Base-by-base conservation (phyloP, 2,113 vertebrate genomes). In the Tupaia chinensis region DNA sequence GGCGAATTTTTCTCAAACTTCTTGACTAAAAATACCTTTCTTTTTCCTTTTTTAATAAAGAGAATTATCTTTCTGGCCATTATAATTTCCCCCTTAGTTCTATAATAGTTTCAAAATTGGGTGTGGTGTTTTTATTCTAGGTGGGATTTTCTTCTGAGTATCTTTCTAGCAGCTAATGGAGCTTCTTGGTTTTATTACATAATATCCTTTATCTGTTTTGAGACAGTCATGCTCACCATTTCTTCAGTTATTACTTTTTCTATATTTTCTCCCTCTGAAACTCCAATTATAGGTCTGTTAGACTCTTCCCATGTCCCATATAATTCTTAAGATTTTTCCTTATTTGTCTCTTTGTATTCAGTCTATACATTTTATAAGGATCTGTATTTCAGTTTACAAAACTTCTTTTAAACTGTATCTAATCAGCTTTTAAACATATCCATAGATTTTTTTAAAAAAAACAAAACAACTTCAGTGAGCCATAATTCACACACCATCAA, bases 1-100 rank as follows among this genome's bases (percentile, higher is more conserved):
- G 80, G n/a, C 78, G 68, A 79, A 73, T 86, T 85, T 68, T 20
- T 94, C 56, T 91, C 25, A 68, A 32, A 32, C 54, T 89, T 69
- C 7, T 84, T 66, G 14, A 56, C n/a, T 58, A 53, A 68, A 80
- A 86, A 84, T 79, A 17, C n/a, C 44, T 88, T 84, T 29, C 72
- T 54, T 69, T 91, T 84, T 10, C 44, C n/a, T n/a, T 79, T 66
- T 53, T 79, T 65, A 22, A n/a, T 56, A 70, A 63, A 9, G 29
- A 32, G 0, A 70, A 78, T 70, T 85, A 19, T 79, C 17, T 72
- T 78, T 44, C 23, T 81, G 60, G 60, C 23, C 3, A 56, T 81
- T 88, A 68, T 58, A 63, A 44, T 74, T 74, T 44, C 27, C 22
- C 29, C 27, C 23, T 90, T 72, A 32, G 61, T 84, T 84, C 86